Percentiles rank a stretch among this genome's conserved stretches.
phyloP scores from a whole-genome alignment of 2,113 vertebrate genomes.

The Macquaria australasica region DNA sequence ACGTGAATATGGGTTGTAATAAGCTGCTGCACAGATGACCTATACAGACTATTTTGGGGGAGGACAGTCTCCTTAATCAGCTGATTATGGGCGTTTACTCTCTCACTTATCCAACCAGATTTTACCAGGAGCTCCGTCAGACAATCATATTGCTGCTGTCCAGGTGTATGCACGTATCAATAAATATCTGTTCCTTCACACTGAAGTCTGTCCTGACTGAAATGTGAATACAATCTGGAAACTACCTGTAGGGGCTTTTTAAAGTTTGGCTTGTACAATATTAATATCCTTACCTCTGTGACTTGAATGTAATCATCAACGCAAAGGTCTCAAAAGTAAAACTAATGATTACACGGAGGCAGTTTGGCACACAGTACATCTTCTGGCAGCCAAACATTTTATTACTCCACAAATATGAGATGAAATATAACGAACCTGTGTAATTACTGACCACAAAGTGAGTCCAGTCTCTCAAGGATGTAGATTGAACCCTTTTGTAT shows the following conservation, averaged over 20 bases:
- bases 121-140: no score
- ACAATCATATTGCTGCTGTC: no score
- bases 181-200: no score
- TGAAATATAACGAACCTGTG: neutral
- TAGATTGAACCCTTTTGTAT: neutral
- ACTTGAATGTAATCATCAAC: neutral
- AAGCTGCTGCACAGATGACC: no score
- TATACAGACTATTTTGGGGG: no score
- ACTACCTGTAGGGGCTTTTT: neutral
- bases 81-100: no score
- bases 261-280: neutral
- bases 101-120: no score
- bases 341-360: slow-evolving; percentile 4
- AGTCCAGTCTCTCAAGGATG: neutral
- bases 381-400: neutral
- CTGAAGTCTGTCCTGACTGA: no score
- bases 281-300: neutral
- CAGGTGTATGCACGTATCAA: no score
- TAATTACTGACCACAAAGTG: neutral
- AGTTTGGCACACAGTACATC: neutral
- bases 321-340: slow-evolving; percentile 13
- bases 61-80: no score
- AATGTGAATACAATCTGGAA: neutral
- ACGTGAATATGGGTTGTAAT: no score
- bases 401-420: neutral